These are phyloP conservation scores for Phrynocephalus versicolor DNA, from an alignment of 2,113 vertebrate species.

Conservation along the genomic window DNA sequence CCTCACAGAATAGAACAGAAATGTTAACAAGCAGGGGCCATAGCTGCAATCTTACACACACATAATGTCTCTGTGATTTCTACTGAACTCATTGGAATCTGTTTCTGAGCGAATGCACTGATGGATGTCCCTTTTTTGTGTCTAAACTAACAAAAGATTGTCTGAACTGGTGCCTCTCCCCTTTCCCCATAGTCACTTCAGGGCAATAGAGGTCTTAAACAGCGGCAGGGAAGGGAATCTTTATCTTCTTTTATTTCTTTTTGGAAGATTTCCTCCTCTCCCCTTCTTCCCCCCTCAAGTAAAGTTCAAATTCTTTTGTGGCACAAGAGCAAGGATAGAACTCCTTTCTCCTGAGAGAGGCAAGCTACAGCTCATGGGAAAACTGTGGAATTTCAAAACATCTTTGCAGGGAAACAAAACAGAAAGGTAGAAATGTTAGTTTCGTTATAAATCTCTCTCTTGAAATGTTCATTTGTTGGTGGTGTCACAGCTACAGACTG, in stretches of 20 bases:
- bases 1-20: constrained; percentile 14
- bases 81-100: background rate
- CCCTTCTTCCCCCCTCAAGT: background rate
- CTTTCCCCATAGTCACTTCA: background rate
- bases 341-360: background rate
- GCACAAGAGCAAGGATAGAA: background rate
- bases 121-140: background rate
- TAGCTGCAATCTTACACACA: background rate
- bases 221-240: background rate
- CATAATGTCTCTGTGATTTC: background rate
- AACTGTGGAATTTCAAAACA: background rate
- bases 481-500: background rate
- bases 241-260: background rate
- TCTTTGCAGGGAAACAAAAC: background rate
- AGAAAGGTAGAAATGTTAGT: background rate
- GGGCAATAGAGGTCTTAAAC: background rate
- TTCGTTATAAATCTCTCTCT: no score
- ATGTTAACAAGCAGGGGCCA: background rate
- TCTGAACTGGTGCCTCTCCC: background rate
- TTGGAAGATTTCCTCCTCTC: background rate
- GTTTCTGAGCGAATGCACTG: background rate
- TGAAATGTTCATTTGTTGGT: background rate
- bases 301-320: background rate
- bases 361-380: background rate
- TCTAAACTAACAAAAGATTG: background rate